Conservation (phyloP, 1,140 invertebrate genomes). For the Batillaria attramentaria region DNA sequence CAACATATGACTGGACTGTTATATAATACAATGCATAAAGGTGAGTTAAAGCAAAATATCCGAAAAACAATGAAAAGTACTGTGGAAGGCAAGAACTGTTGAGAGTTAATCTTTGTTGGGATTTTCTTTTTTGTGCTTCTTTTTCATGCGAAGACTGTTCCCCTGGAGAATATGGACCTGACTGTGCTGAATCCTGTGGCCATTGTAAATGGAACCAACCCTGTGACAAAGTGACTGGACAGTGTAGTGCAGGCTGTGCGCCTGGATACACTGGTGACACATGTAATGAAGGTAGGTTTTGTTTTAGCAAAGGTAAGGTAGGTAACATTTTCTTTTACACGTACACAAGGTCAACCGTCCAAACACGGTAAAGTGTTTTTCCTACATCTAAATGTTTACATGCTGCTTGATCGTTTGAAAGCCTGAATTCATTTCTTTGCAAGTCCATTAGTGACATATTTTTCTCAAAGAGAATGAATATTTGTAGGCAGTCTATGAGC, state of each 20-base stretch:
- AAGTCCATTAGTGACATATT: neutral
- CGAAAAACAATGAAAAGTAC: too few species aligned
- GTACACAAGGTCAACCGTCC: neutral
- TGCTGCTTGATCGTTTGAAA: too few species aligned
- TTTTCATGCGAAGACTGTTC: neutral
- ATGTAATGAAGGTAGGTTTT: neutral
- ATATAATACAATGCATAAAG: too few species aligned
- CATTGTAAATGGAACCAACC: neutral
- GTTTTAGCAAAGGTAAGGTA: neutral
- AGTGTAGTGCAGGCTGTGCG: neutral
- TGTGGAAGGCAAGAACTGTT: too few species aligned
- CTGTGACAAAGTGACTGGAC: neutral
- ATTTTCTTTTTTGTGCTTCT: too few species aligned
- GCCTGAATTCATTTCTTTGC: neutral
- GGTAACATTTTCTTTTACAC: neutral
- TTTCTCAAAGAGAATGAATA: neutral
- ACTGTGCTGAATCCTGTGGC: neutral
- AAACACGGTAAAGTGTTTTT: too few species aligned
- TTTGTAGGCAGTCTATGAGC: too few species aligned
- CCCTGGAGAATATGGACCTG: neutral
- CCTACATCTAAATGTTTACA: too few species aligned
- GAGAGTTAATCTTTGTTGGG: too few species aligned
- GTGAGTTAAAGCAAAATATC: too few species aligned
- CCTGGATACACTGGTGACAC: neutral
- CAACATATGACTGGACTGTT: too few species aligned